Conservation (phyloP, 2,797 vertebrate species). For the Arctocebus calabarensis region DNA sequence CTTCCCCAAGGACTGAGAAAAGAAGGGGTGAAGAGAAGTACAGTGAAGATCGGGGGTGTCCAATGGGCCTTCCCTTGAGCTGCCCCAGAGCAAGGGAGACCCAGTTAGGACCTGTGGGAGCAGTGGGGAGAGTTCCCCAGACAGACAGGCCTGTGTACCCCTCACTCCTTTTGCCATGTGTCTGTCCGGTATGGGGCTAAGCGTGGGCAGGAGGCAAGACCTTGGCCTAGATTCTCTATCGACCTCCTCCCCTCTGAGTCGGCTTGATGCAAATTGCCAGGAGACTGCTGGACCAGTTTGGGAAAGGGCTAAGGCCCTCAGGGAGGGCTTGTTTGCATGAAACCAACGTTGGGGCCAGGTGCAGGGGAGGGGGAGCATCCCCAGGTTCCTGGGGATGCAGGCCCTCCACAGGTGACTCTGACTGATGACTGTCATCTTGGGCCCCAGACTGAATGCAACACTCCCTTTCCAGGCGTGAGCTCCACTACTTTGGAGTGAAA, state of each 20-base stretch:
- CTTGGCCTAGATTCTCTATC: slow-evolving; percentile 16
- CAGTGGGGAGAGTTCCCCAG: not conserved
- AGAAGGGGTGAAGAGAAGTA: not conserved
- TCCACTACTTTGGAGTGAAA: slow-evolving; percentile 83
- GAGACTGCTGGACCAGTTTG: not conserved
- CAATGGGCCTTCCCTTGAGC: not conserved
- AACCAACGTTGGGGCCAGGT: not conserved
- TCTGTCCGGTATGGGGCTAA: not conserved
- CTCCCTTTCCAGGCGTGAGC: slow-evolving; percentile 79
- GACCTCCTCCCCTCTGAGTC: not conserved
- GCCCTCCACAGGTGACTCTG: not conserved
- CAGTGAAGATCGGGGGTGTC: not conserved
- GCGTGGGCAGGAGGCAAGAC: not conserved
- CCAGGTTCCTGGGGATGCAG: not conserved
- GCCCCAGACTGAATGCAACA: not conserved
- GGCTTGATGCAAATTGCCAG: not conserved
- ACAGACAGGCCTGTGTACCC: not conserved
- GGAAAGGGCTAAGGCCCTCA: not conserved
- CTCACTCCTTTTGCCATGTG: not conserved
- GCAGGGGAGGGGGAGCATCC: not conserved
- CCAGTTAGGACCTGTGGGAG: not conserved
- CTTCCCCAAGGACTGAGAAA: not conserved
- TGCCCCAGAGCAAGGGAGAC: not conserved
- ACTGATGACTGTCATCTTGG: not conserved
- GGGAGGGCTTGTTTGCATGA: not conserved